Evolutionary conservation across 1,140 invertebrate species (phyloP), one percentile per base, ranked within the genome.

Genomic region (Oppia nitens): DNA sequence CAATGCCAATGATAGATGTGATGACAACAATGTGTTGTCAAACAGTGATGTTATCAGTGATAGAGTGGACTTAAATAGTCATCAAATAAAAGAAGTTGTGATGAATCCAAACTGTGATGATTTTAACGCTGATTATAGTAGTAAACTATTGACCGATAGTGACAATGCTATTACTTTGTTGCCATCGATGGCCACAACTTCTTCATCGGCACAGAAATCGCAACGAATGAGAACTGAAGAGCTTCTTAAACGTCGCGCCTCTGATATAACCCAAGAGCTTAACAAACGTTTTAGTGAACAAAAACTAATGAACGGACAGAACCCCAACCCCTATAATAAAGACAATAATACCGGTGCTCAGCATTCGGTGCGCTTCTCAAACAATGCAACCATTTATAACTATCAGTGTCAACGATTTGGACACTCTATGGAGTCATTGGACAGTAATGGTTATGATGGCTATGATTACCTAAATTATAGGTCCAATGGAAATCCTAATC

Each of bases 341-440:
- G n/a, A n/a, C n/a, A n/a, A n/a, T n/a, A n/a, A n/a, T n/a, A n/a
- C n/a, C n/a, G n/a, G n/a, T 9, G 49, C 6, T 51, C 40, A 47
- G 12, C 56, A 49, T 17, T 14, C 48, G 45, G 56, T 57, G 2
- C 40, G 26, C n/a, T 57, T 57, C 27, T 40, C 56, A 45, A 57
- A 57, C 24, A 29, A 20, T 17, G 50, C 56, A 20, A 57, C 47
- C 25, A 29, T 57, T 2, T 57, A 57, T 47, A 57, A 45, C 47
- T 57, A 57, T 45, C 48, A 45, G 3, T 2, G 32, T 27, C 26
- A 17, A 40, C 6, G 45, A 20, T 49, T 17, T 3, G 45, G 45
- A 20, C 20, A 57, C 12, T 23, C 17, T 6, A 32, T 29, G 25
- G 23, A 11, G 27, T n/a, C 47, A 49, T n/a, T 45, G 49, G 28